These are phyloP conservation scores for Egretta garzetta DNA, from an alignment of 2,113 vertebrate species.

Conservation along the genomic window DNA sequence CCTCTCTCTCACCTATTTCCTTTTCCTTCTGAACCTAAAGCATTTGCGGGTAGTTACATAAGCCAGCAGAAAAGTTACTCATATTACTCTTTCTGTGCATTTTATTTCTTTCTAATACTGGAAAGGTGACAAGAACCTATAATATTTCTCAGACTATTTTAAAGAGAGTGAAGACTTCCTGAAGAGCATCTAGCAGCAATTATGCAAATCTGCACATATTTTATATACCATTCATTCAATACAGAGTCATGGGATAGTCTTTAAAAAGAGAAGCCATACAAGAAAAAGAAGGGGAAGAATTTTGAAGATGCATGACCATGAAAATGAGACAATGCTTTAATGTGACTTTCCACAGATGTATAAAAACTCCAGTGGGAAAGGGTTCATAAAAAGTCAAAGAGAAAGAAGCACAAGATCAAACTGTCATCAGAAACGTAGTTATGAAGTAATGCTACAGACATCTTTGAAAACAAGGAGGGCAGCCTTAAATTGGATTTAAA, in stretches of 20 bases:
- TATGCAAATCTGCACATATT: neutral
- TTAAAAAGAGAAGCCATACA: neutral
- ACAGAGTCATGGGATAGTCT: neutral
- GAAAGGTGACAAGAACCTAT: neutral
- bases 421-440: neutral
- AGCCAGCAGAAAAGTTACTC: neutral
- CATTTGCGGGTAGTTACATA: neutral
- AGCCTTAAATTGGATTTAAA: neutral
- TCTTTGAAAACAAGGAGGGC: neutral
- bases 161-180: neutral
- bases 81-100: neutral
- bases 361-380: neutral
- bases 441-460: neutral
- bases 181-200: neutral
- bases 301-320: neutral
- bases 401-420: neutral
- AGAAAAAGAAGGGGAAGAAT: neutral
- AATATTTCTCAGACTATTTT: neutral
- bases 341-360: neutral
- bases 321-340: neutral
- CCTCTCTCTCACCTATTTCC: neutral
- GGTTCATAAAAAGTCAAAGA: neutral
- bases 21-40: neutral
- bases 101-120: neutral
- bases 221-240: neutral